These are phyloP conservation scores for Drosophila azteca DNA, from an alignment of 1,140 invertebrate genomes.

Conservation along the genomic window DNA sequence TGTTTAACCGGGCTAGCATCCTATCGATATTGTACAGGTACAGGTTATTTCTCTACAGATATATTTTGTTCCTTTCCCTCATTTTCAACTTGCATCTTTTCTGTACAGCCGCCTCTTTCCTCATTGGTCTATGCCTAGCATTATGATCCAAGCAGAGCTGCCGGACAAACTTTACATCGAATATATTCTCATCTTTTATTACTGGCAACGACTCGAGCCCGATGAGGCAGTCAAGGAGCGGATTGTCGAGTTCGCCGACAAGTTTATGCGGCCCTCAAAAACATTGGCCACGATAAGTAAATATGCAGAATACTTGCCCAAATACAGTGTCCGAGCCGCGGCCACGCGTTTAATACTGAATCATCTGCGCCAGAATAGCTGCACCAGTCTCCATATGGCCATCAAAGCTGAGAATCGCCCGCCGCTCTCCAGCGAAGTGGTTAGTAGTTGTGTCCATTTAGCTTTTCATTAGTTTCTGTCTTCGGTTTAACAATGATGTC, in stretches of 20 bases:
- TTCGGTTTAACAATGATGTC: slow-evolving; percentile 56
- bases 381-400: slow-evolving; percentile 49
- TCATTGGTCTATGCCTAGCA: slow-evolving; percentile 49
- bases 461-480: neutral
- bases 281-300: slow-evolving; percentile 37
- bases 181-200: slow-evolving; percentile 75
- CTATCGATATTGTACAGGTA: slow-evolving; percentile 66
- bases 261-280: slow-evolving; percentile 64
- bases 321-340: slow-evolving; percentile 34
- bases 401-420: slow-evolving; percentile 60
- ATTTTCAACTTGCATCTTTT: neutral
- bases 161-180: slow-evolving; percentile 70
- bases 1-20: slow-evolving; percentile 63
- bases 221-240: slow-evolving; percentile 46
- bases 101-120: slow-evolving; percentile 59
- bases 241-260: slow-evolving; percentile 66
- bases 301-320: slow-evolving; percentile 58
- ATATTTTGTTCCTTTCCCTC: neutral
- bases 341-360: slow-evolving; percentile 65
- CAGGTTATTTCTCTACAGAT: neutral
- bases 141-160: slow-evolving; percentile 53
- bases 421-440: slow-evolving; percentile 43
- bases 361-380: slow-evolving; percentile 48
- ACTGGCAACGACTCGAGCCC: slow-evolving; percentile 66
- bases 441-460: slow-evolving; percentile 43